Conservation (phyloP, 2,797 vertebrate species). For the Sebastes dallii region DNA sequence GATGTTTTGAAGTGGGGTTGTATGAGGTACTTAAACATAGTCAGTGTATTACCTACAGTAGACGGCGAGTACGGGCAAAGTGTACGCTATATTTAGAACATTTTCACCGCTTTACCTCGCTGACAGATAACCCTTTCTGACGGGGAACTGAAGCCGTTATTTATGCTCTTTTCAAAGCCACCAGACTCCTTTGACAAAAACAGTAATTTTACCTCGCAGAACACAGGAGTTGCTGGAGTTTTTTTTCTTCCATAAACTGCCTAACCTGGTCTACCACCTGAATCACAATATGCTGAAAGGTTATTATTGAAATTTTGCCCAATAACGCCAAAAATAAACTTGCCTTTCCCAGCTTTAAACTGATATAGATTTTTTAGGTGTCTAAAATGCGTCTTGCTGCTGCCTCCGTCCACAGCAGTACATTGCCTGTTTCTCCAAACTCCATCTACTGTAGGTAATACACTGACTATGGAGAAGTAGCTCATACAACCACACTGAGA, state of each 20-base stretch:
- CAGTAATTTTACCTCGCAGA: background rate
- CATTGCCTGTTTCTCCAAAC: background rate
- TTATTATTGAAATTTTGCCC: no score
- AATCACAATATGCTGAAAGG: no score
- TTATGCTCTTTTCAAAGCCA: background rate
- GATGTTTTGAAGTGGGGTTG: background rate
- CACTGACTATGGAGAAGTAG: background rate
- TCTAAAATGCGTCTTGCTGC: background rate
- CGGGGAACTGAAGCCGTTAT: background rate
- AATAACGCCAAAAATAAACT: no score
- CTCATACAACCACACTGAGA: background rate
- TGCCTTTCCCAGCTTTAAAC: no score
- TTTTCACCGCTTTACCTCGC: background rate
- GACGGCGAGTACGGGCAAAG: background rate
- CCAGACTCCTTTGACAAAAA: background rate
- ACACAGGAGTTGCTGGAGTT: background rate
- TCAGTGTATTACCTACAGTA: background rate
- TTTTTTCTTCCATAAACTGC: no score
- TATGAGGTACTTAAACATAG: background rate
- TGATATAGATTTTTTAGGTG: no score
- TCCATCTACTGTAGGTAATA: background rate
- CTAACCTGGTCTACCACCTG: no score
- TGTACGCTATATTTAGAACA: background rate
- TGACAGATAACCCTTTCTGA: no score
- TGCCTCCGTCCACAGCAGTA: background rate